phyloP scores from a whole-genome alignment of 2,113 vertebrate species.

The Melanerpes formicivorus region DNA sequence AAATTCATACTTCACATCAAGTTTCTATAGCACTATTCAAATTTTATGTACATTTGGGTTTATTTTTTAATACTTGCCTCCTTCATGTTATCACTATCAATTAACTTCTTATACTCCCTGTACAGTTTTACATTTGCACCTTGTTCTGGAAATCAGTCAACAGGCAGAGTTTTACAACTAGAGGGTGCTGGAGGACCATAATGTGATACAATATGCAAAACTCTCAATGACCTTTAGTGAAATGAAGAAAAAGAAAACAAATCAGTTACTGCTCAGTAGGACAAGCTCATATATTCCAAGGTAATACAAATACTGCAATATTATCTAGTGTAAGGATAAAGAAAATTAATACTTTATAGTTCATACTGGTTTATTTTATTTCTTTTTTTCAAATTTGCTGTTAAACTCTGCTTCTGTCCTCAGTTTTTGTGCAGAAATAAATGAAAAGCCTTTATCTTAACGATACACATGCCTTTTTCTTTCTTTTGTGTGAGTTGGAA shows the following conservation, averaged over 20 bases:
- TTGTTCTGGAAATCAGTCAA: neutral
- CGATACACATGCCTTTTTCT: constrained; percentile 21
- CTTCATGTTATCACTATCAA: neutral
- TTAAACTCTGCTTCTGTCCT: constrained; percentile 3
- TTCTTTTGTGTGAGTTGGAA: constrained; percentile 33
- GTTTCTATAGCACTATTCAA: neutral
- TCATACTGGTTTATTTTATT: neutral
- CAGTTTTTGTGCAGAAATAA: constrained; percentile 9
- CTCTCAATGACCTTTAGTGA: neutral
- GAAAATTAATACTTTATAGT: constrained; percentile 18
- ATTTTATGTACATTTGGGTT: neutral
- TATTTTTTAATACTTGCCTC: neutral
- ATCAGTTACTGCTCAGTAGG: constrained; percentile 15
- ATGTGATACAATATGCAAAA: neutral
- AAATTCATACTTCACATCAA: neutral
- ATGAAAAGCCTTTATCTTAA: neutral
- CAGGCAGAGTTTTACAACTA: constrained; percentile 55
- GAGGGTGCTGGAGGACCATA: constrained; percentile 57
- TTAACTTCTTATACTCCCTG: neutral
- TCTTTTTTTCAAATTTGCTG: neutral
- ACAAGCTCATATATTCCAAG: neutral
- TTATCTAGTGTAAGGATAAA: neutral
- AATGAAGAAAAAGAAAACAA: constrained; percentile 37
- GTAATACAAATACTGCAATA: constrained; percentile 12
- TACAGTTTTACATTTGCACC: neutral